These are phyloP conservation scores for Falco peregrinus DNA, from an alignment of 2,797 vertebrate genomes.

Conservation along the genomic window DNA sequence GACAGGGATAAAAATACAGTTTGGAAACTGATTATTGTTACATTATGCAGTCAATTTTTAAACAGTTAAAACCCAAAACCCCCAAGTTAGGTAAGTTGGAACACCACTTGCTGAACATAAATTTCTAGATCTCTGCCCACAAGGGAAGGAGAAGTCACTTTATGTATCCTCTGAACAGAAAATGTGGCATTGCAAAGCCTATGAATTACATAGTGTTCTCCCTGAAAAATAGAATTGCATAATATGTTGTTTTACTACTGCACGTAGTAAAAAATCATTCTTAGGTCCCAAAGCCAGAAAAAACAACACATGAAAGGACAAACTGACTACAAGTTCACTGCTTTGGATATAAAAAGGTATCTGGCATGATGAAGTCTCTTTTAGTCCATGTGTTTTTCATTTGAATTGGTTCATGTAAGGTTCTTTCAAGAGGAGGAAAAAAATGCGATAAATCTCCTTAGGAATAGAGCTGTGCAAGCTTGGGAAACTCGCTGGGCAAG, in stretches of 20 bases:
- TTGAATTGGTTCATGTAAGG: conserved; percentile 78
- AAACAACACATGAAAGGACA: conserved; percentile 76
- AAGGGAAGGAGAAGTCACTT: conserved; percentile 34
- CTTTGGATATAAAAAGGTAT: conserved; percentile 77
- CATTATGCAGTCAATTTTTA: neutral
- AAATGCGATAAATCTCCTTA: conserved; percentile 70
- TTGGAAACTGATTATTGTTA: neutral
- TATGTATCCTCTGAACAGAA: conserved; percentile 55
- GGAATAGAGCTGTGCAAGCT: conserved; percentile 57
- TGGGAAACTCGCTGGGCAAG: conserved; percentile 61
- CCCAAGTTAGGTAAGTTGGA: neutral
- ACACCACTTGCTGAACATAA: conserved; percentile 28
- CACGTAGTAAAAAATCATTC: conserved; percentile 77
- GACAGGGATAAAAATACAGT: neutral
- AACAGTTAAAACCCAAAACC: neutral
- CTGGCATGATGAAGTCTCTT: conserved; percentile 68
- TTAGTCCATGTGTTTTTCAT: conserved; percentile 76
- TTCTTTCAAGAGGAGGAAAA: conserved; percentile 71
- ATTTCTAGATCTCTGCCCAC: conserved; percentile 40
- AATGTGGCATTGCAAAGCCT: conserved; percentile 57
- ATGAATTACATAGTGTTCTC: conserved; percentile 76
- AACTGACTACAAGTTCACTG: conserved; percentile 76
- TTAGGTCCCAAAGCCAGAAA: conserved; percentile 72
- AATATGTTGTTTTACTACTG: conserved; percentile 80
- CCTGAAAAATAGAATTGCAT: conserved; percentile 76